A percentile compares a stretch with the other conserved stretches of the same genome.
These are phyloP conservation scores for Chloropsis cyanopogon DNA, from an alignment of 2,113 vertebrate genomes.

Conservation along the genomic window DNA sequence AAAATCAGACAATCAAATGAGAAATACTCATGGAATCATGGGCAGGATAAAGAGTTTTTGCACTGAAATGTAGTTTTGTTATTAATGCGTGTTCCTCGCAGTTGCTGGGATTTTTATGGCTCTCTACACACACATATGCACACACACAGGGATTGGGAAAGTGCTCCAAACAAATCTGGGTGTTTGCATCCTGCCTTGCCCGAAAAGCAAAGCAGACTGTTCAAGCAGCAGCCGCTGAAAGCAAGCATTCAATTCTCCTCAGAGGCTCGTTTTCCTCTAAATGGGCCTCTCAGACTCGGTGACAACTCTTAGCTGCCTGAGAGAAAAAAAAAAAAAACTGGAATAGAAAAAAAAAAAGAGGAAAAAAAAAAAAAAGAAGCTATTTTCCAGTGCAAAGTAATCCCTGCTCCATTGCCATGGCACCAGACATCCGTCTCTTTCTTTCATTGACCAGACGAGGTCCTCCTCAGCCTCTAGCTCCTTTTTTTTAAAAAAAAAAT, in stretches of 20 bases:
- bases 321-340: slow-evolving; percentile 59
- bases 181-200: slow-evolving; percentile 62
- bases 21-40: not conserved
- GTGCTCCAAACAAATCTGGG: slow-evolving; percentile 43
- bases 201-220: slow-evolving; percentile 64
- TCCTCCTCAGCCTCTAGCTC: slow-evolving; percentile 56
- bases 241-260: slow-evolving; percentile 61
- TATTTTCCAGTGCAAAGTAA: slow-evolving; percentile 86
- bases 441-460: slow-evolving; percentile 85
- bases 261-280: slow-evolving; percentile 63
- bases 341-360: not conserved
- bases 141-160: not conserved
- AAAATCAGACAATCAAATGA: not conserved
- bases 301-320: slow-evolving; percentile 71
- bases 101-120: not conserved
- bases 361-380: slow-evolving; percentile 52
- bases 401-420: slow-evolving; percentile 87
- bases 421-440: slow-evolving; percentile 87
- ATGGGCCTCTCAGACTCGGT: slow-evolving; percentile 70
- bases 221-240: slow-evolving; percentile 56
- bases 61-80: not conserved
- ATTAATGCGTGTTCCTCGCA: fast-evolving
- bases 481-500: not conserved
- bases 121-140: not conserved
- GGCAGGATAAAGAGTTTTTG: not conserved